phyloP scores from a whole-genome alignment of 2,888 invertebrate species.

The Disparrhopalites patrizii region DNA sequence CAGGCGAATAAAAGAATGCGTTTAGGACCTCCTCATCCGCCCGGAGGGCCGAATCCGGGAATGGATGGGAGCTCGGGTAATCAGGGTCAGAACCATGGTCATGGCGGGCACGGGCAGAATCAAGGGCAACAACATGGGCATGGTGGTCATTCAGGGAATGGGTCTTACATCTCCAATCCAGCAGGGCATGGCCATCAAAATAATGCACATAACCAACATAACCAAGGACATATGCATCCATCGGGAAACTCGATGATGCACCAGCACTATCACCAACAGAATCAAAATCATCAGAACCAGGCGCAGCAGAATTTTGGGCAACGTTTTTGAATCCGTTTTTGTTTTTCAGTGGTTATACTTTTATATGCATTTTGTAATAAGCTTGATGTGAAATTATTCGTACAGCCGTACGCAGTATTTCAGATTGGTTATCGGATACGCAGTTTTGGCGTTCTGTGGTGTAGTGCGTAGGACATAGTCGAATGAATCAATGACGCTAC shows the following conservation, averaged over 20 bases:
- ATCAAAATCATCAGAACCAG: slow-evolving; percentile 50
- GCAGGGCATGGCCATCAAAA: slow-evolving; percentile 8
- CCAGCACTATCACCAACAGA: slow-evolving; percentile 48
- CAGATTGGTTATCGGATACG: too few species aligned
- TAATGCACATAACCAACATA: slow-evolving; percentile 29
- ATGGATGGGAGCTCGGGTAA: background rate
- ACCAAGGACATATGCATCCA: slow-evolving; percentile 34
- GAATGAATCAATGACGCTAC: too few species aligned
- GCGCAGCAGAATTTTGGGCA: slow-evolving; percentile 43
- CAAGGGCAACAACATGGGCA: slow-evolving; percentile 36
- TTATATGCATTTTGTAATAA: too few species aligned
- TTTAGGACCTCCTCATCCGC: slow-evolving; percentile 20
- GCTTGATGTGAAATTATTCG: too few species aligned
- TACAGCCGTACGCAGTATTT: too few species aligned
- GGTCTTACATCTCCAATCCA: slow-evolving; percentile 29
- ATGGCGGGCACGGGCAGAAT: slow-evolving; percentile 27
- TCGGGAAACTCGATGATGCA: slow-evolving; percentile 42
- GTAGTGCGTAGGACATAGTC: too few species aligned
- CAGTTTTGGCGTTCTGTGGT: too few species aligned
- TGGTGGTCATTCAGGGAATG: slow-evolving; percentile 26
- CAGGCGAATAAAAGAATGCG: slow-evolving; percentile 21
- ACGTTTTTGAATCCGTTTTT: slow-evolving; percentile 36
- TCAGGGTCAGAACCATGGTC: slow-evolving; percentile 1
- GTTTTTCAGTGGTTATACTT: too few species aligned
- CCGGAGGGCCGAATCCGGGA: slow-evolving; percentile 8